Evolutionary conservation across 2,797 vertebrate species (phyloP).

Genomic region (Aphelocoma californica): DNA sequence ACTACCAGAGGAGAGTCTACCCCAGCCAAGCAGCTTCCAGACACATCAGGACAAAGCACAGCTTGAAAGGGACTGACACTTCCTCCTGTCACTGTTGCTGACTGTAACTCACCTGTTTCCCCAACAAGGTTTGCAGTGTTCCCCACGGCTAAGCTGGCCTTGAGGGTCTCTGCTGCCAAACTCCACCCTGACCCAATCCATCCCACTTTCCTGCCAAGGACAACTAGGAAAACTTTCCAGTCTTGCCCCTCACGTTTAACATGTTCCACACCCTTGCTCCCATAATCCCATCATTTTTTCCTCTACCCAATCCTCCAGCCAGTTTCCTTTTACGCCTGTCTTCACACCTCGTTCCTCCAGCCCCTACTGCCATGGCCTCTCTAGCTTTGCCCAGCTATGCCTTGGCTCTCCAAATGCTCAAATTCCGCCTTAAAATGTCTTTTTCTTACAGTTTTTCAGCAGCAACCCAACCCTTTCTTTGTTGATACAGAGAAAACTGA

Average conservation of each 20-base stretch:
- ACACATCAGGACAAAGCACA: not conserved
- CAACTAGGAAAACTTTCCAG: not conserved
- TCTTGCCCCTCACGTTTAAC: not conserved
- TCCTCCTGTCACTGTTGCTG: not conserved
- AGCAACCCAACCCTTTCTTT: not conserved
- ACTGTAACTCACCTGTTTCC: not conserved
- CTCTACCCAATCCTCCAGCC: not conserved
- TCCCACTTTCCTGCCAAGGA: not conserved
- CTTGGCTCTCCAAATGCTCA: not conserved
- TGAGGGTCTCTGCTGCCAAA: not conserved
- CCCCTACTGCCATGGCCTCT: not conserved
- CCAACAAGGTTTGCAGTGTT: not conserved
- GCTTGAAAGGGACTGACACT: rapidly evolving
- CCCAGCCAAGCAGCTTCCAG: not conserved
- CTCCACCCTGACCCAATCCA: not conserved
- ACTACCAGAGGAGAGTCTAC: not conserved
- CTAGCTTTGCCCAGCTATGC: not conserved
- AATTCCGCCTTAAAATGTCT: not conserved
- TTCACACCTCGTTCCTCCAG: not conserved
- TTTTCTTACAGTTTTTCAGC: not conserved
- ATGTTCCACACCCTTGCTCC: not conserved
- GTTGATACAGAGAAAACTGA: not conserved
- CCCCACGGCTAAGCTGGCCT: not conserved
- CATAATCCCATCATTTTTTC: not conserved
- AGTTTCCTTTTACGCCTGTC: not conserved